Percentiles rank a stretch among this genome's conserved stretches.
Evolutionary conservation across 2,113 vertebrate species (phyloP).

Genomic region (Sapajus apella): DNA sequence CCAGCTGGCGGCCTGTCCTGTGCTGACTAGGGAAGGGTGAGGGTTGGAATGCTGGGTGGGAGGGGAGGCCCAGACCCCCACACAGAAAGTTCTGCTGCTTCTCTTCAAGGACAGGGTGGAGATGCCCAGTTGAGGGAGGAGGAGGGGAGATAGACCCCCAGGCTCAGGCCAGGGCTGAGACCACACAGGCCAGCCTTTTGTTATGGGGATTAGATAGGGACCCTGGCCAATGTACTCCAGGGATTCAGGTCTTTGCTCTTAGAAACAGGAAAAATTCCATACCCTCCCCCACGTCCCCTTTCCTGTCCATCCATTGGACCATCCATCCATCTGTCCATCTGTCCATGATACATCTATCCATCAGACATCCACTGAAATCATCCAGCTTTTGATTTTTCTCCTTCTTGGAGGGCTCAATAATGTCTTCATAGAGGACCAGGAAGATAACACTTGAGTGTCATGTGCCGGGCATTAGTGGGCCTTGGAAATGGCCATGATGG

Average conservation of each 20-base stretch:
- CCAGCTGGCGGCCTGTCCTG: background rate
- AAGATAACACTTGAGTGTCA: background rate
- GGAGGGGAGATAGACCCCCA: background rate
- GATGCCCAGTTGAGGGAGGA: background rate
- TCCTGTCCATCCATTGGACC: background rate
- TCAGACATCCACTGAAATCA: background rate
- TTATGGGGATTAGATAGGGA: background rate
- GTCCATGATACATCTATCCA: background rate
- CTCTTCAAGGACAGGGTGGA: background rate
- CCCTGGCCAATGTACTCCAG: background rate
- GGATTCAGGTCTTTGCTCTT: background rate
- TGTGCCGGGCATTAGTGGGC: background rate
- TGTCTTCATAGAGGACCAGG: background rate
- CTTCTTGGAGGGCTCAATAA: background rate
- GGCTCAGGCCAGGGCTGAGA: background rate
- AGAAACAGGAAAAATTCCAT: background rate
- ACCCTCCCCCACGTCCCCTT: background rate
- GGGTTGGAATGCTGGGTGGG: conserved; percentile 50
- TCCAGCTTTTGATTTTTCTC: background rate
- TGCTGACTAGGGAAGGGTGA: background rate
- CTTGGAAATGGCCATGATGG: background rate
- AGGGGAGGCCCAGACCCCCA: conserved; percentile 22
- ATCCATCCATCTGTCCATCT: background rate
- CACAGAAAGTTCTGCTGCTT: conserved; percentile 10
- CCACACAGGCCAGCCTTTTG: conserved; percentile 42